Conservation (phyloP, 2,888 invertebrate species). For the Ectemnius cavifrons region DNA sequence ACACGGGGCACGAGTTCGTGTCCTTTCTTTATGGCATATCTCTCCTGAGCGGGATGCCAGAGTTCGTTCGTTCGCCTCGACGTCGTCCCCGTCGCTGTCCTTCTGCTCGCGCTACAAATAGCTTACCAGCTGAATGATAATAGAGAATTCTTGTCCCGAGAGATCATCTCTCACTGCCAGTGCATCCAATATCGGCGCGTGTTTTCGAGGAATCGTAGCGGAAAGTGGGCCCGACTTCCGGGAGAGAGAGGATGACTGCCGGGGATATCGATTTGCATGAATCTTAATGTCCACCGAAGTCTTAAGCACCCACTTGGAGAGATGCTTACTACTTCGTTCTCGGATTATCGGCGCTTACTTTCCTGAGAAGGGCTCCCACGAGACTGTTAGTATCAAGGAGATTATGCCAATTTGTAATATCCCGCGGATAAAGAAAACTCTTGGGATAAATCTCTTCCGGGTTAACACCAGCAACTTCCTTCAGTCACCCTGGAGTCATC, state of each 20-base stretch:
- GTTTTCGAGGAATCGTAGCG: conserved; percentile 32
- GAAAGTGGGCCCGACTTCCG: conserved; percentile 17
- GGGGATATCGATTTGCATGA: conserved; percentile 9
- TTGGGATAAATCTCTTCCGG: too few relatives aligned
- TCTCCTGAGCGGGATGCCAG: conserved; percentile 34
- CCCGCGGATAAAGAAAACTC: too few relatives aligned
- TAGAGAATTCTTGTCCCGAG: conserved; percentile 69
- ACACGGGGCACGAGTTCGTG: conserved; percentile 30
- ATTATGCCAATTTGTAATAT: too few relatives aligned
- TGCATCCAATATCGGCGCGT: conserved; percentile 37
- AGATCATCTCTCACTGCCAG: conserved; percentile 65
- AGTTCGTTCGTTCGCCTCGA: conserved; percentile 21
- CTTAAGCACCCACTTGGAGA: neutral
- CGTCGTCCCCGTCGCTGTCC: conserved; percentile 38
- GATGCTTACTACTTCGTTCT: too few relatives aligned
- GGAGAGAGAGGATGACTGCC: conserved; percentile 4
- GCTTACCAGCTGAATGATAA: conserved; percentile 73
- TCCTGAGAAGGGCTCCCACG: too few relatives aligned
- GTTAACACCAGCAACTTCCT: too few relatives aligned
- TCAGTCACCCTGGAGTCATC: too few relatives aligned
- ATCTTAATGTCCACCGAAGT: neutral
- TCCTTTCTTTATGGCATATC: conserved; percentile 47
- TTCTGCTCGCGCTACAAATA: conserved; percentile 68
- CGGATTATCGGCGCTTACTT: too few relatives aligned
- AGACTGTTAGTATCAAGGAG: too few relatives aligned